A percentile compares a stretch with the other conserved stretches of the same genome.
Evolutionary conservation across 2,797 vertebrate genomes (phyloP).

Genomic region (Spinus pinus): DNA sequence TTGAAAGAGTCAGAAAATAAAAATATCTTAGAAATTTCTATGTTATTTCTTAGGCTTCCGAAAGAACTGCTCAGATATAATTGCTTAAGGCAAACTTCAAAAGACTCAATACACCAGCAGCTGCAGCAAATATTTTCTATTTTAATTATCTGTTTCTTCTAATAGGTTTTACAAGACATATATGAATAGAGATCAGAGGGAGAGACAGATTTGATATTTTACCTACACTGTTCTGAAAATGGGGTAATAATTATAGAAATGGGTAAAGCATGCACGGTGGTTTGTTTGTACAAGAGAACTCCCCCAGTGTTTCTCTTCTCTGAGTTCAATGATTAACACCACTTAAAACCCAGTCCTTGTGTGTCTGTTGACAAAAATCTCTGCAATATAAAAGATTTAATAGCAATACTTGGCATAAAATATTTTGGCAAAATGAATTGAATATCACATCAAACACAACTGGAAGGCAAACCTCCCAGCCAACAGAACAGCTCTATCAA

Average conservation of each 20-base stretch:
- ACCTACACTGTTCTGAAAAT: constrained; percentile 33
- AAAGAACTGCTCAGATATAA: constrained; percentile 36
- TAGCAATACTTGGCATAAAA: constrained; percentile 40
- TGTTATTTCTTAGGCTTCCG: background rate
- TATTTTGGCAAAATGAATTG: constrained; percentile 25
- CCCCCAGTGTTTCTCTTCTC: constrained; percentile 30
- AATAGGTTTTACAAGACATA: constrained; percentile 40
- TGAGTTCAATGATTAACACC: constrained; percentile 57
- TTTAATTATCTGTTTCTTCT: constrained; percentile 55
- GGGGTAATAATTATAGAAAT: constrained; percentile 26
- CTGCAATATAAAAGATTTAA: constrained; percentile 46
- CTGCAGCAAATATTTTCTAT: constrained; percentile 34
- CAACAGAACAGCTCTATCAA: constrained; percentile 33
- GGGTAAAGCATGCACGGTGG: constrained; percentile 6
- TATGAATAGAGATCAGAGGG: constrained; percentile 55
- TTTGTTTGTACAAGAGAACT: constrained; percentile 19
- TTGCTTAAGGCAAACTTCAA: constrained; percentile 62
- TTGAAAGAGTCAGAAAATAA: constrained; percentile 11
- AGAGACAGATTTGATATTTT: constrained; percentile 41
- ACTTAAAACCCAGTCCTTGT: constrained; percentile 37
- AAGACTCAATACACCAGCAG: constrained; percentile 31
- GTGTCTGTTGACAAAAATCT: constrained; percentile 46
- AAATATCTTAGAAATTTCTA: background rate
- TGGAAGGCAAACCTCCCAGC: constrained; percentile 24
- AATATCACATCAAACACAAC: constrained; percentile 35